A percentile compares a stretch with the other conserved stretches of the same genome.
Evolutionary conservation across 1,140 invertebrate species (phyloP).

Genomic region (Muscidifurax raptorellus): DNA sequence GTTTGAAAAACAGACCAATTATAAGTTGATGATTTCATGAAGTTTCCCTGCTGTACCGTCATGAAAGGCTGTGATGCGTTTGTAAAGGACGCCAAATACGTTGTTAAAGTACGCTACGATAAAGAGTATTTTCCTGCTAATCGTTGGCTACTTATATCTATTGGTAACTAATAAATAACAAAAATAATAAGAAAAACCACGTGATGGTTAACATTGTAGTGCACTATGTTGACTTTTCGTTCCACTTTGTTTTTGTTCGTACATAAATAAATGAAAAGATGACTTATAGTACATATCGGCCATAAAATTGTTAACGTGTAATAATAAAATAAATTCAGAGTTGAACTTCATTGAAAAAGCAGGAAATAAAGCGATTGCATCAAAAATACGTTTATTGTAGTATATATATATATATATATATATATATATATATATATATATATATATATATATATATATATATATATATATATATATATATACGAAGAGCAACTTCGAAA

Average conservation of each 20-base stretch:
- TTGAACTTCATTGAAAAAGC: not conserved
- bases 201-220: not conserved
- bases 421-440: too few species aligned
- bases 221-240: not conserved
- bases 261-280: slow-evolving; percentile 28
- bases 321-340: not conserved
- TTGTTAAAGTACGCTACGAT: slow-evolving; percentile 29
- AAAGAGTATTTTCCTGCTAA: not conserved
- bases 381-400: slow-evolving; percentile 71
- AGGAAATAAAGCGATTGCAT: slow-evolving; percentile 50
- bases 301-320: slow-evolving; percentile 7
- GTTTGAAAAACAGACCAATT: not conserved
- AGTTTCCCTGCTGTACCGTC: slow-evolving; percentile 16
- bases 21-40: not conserved
- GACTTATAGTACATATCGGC: slow-evolving; percentile 27
- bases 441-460: too few species aligned
- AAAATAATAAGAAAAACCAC: not conserved
- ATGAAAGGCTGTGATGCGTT: slow-evolving; percentile 45
- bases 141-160: slow-evolving; percentile 1
- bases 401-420: too few species aligned
- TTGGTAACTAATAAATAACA: not conserved
- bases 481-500: slow-evolving; percentile 16
- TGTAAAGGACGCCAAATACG: slow-evolving; percentile 12
- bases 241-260: slow-evolving; percentile 4
- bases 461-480: too few species aligned